Evolutionary conservation across 2,113 vertebrate species (phyloP).

Genomic region (Emberiza fucata): DNA sequence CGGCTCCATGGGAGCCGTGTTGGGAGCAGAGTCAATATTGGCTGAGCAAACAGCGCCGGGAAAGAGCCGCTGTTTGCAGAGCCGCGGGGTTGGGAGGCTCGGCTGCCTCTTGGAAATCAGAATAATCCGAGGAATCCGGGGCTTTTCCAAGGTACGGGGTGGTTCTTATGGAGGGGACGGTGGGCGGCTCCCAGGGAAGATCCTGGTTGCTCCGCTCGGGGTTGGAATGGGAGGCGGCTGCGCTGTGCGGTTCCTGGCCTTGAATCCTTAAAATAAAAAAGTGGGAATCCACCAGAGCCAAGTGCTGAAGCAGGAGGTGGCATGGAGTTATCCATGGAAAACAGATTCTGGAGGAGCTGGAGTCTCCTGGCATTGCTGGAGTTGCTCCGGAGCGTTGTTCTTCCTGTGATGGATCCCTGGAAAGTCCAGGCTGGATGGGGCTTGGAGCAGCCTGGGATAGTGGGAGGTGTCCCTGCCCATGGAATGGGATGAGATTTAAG

Average conservation of each 20-base stretch:
- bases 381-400: fast-evolving
- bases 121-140: background rate
- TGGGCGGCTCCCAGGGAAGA: fast-evolving
- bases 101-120: slow-evolving; percentile 50
- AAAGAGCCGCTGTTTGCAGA: slow-evolving; percentile 88
- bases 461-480: background rate
- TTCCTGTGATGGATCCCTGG: background rate
- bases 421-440: background rate
- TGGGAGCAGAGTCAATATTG: slow-evolving; percentile 91
- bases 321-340: background rate
- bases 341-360: background rate
- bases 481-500: background rate
- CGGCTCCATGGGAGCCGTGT: slow-evolving; percentile 85
- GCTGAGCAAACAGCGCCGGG: slow-evolving; percentile 85
- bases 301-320: background rate
- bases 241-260: background rate
- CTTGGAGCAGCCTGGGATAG: background rate
- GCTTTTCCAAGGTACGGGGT: background rate
- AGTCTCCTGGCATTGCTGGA: background rate
- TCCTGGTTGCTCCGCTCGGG: fast-evolving
- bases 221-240: fast-evolving
- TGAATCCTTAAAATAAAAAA: background rate
- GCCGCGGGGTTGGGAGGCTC: slow-evolving; percentile 76
- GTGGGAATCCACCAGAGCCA: background rate
- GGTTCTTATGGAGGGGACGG: background rate